These are phyloP conservation scores for Cyrtodaria siliqua DNA, from an alignment of 2,888 invertebrate species.

Conservation along the genomic window DNA sequence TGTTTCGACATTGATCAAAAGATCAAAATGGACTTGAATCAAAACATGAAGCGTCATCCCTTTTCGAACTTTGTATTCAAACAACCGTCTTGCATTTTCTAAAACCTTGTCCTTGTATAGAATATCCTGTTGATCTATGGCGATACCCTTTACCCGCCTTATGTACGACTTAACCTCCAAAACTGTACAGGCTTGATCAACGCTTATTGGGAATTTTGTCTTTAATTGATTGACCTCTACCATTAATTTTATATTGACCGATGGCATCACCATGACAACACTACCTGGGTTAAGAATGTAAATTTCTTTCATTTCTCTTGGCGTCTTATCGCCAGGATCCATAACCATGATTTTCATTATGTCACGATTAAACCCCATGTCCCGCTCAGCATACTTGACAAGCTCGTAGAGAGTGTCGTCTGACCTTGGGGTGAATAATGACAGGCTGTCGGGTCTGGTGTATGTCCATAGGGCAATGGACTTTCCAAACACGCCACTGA, in stretches of 20 bases:
- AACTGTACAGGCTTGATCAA: constrained; percentile 72
- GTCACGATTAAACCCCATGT: constrained; percentile 68
- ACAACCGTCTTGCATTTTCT: constrained; percentile 72
- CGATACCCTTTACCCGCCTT: constrained; percentile 72
- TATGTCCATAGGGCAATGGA: constrained; percentile 77
- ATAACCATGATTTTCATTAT: constrained; percentile 74
- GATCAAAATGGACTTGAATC: constrained; percentile 73
- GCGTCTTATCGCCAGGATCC: constrained; percentile 70
- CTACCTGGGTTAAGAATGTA: constrained; percentile 70
- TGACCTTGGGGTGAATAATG: constrained; percentile 72
- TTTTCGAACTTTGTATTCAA: constrained; percentile 71
- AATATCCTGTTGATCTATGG: constrained; percentile 75
- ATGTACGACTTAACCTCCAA: constrained; percentile 73
- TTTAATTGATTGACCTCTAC: constrained; percentile 76
- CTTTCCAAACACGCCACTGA: constrained; percentile 66
- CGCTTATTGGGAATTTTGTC: constrained; percentile 71
- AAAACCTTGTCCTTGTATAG: constrained; percentile 73
- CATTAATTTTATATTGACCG: constrained; percentile 61
- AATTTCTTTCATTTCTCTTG: constrained; percentile 69
- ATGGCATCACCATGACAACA: constrained; percentile 74
- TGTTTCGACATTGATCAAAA: constrained; percentile 76
- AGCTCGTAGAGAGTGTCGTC: constrained; percentile 70
- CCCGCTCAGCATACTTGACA: constrained; percentile 71
- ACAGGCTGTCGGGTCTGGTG: constrained; percentile 69
- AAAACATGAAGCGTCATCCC: constrained; percentile 70